Conservation (phyloP, 2,113 vertebrate species). For the Dasyornis broadbenti region DNA sequence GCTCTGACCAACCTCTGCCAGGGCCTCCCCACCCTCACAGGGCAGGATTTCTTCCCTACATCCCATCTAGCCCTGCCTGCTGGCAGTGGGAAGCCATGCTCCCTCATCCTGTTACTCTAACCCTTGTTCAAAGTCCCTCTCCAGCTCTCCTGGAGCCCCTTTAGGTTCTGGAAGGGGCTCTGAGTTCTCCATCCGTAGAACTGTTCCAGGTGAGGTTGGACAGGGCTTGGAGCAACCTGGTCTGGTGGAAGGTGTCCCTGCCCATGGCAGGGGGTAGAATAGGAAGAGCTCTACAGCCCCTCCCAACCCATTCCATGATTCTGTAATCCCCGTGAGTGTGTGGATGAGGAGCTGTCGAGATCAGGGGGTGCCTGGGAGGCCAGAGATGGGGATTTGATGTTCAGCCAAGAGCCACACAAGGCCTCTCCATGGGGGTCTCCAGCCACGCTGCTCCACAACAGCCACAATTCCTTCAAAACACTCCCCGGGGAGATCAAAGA, state of each 20-base stretch:
- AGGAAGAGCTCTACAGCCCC: neutral
- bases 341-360: neutral
- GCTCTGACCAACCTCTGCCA: neutral
- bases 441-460: neutral
- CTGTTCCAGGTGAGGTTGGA: neutral
- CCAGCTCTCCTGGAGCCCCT: neutral
- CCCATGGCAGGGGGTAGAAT: neutral
- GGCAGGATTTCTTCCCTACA: neutral
- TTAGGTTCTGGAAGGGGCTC: neutral
- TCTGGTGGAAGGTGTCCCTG: neutral
- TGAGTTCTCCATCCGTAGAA: neutral
- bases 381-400: neutral
- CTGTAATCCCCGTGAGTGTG: neutral
- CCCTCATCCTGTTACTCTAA: rapidly evolving
- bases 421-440: neutral
- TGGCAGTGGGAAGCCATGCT: neutral
- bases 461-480: neutral
- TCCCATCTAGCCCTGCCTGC: neutral
- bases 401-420: neutral
- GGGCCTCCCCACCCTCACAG: neutral
- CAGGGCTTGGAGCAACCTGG: rapidly evolving
- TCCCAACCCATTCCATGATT: neutral
- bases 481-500: neutral
- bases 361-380: neutral
- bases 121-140: neutral